Evolutionary conservation across 2,797 vertebrate species (phyloP), one percentile per base, ranked within the genome.

Genomic region (Eptatretus atami): DNA sequence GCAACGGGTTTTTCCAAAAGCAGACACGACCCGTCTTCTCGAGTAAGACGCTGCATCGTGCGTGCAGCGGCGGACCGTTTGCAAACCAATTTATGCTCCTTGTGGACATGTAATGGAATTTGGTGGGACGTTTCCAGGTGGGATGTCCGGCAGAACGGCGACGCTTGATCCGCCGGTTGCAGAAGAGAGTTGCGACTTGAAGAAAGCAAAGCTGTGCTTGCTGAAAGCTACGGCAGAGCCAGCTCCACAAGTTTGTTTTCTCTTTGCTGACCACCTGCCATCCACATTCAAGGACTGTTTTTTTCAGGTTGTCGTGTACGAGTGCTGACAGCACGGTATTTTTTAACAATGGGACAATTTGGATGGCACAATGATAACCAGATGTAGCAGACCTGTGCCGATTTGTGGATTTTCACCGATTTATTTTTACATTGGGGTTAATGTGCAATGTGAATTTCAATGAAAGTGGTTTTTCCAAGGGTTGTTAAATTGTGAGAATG

Each of bases 151-250:
- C 86, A 65, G 85, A 93, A 66, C 75, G 88, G 10, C 85, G 88
- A 68, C 74, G 72, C 14, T 78, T 94, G 70, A 98, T 96, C 66
- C 87, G 85, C 66, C 84, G 84, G 66, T 79, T 98, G 54, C 83
- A 88, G 69, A 86, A 95, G n/a, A 68, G 88, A 98, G 69, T 73
- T 98, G 65, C 70, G 92, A 69, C 77, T 98, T 66, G 88, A 98
- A 70, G 92, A 98, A n/a, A 74, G 92, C 92, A 65, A 96, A 92
- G 65, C 77, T 98, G 86, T 98, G 64, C 72, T n/a, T 98, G 64
- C 74, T 98, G 25, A 98, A 98, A 98, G 65, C 71, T 96, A 3
- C 75, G 92, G n/a, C 92, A 98, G 69, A 98, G 92, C 71, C 92
- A 98, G 70, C 88, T 86, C 67, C 92, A 96, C 73, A 98, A 96